Conservation (phyloP, 2,113 vertebrate genomes). For the Galbula dea region DNA sequence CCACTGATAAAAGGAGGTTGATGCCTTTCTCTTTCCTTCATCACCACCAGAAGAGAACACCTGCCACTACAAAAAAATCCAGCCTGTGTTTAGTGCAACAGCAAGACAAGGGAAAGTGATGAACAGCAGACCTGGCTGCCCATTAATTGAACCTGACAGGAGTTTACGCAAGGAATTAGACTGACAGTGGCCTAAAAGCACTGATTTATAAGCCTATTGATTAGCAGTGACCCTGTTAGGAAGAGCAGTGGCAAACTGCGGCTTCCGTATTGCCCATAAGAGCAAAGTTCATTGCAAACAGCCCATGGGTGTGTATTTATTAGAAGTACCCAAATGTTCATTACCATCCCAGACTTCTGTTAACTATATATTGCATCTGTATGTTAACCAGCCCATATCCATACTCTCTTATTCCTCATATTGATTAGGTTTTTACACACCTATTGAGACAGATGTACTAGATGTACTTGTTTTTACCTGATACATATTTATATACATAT, state of each 20-base stretch:
- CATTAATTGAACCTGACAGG: background rate
- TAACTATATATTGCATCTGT: background rate
- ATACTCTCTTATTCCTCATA: background rate
- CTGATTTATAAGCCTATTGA: slow-evolving; percentile 40
- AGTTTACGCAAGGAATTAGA: background rate
- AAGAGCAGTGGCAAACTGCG: background rate
- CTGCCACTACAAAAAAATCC: background rate
- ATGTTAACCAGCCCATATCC: background rate
- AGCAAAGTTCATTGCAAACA: background rate
- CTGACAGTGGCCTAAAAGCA: background rate
- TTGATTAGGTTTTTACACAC: background rate
- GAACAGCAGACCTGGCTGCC: background rate
- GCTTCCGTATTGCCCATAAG: background rate
- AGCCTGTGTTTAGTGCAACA: background rate
- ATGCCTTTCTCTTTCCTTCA: background rate
- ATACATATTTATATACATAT: slow-evolving; percentile 26
- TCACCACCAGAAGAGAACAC: background rate
- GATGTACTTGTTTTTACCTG: background rate
- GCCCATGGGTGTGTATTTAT: background rate
- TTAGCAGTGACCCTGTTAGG: background rate
- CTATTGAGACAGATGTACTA: background rate
- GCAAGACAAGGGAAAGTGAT: background rate
- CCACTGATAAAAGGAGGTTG: background rate
- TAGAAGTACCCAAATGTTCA: background rate
- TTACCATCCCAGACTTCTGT: background rate